Evolutionary conservation across 2,888 invertebrate genomes (phyloP), one percentile per base, ranked within the genome.

Genomic region (Meiosimyza decipiens): DNA sequence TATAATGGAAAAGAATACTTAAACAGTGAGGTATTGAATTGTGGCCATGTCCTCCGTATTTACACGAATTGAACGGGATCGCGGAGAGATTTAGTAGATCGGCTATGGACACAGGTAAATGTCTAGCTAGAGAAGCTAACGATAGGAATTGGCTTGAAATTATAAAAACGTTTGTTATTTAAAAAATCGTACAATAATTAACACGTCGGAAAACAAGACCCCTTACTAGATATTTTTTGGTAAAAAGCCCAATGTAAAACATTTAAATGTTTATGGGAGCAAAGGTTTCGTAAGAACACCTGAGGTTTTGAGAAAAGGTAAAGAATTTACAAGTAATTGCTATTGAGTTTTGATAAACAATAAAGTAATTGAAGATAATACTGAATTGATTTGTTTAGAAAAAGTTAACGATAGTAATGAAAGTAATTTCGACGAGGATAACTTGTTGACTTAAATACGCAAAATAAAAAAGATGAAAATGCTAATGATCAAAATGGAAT

Each of bases 341-440:
- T 68, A 68, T 55, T 57, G 55, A 55, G 51, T 68, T 52, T 68
- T 68, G 28, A 28, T 55, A 11, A 55, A 68, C 33, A 59, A 55
- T 55, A 68, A 52, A 68, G 73, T 81, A 57, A 73, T 82, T 6
- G 80, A 82, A 74, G 76, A 80, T 72, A 71, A 77, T 73, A 62
- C 67, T 54, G 69, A 77, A 65, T 67, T 75, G 3, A 74, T 78
- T 68, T 72, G 76, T 50, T 73, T 79, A 72, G 70, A 77, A 71
- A 77, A 33, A 52, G 52, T 72, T 13, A 18, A 22, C 7, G 51
- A 65, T 51, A 51, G 51, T 40, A 6, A 40, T 40, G 6, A 40
- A 40, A 40, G 40, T 40, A 40, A 7, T 40, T 40, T 40, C 5
- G 40, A 40, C 5, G 40, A 40, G 40, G 40, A 40, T 7, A 40